A percentile compares a stretch with the other conserved stretches of the same genome.
Conservation (phyloP, 35 echinoderm and acorn worm genomes). For the Eucidaris tribuloides region DNA sequence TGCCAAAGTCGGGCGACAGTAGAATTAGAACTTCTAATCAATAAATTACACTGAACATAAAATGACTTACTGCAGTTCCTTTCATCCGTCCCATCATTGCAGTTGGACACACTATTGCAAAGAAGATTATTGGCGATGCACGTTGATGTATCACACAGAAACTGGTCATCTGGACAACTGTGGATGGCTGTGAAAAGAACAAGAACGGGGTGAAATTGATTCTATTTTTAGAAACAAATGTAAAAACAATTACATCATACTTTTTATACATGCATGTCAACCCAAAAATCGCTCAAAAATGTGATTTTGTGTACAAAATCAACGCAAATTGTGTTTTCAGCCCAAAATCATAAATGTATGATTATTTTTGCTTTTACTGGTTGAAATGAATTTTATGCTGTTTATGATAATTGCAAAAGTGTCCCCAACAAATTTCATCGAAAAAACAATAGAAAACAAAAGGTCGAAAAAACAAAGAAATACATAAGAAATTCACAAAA, state of each 20-base stretch:
- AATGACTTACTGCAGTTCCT: not conserved
- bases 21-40: too few species aligned
- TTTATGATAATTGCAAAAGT: too few species aligned
- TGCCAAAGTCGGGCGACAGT: too few species aligned
- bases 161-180: not conserved
- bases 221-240: not conserved
- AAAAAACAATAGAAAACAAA: too few species aligned
- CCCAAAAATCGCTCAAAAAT: not conserved
- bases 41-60: too few species aligned
- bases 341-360: too few species aligned
- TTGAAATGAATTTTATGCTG: too few species aligned
- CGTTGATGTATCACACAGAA: not conserved
- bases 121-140: not conserved
- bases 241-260: not conserved
- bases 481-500: too few species aligned
- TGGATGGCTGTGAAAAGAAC: not conserved
- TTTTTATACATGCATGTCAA: not conserved
- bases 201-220: not conserved
- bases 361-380: too few species aligned
- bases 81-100: constrained; percentile 5
- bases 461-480: too few species aligned
- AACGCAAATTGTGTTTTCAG: too few species aligned
- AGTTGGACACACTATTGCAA: not conserved
- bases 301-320: not conserved
- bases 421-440: too few species aligned